These are phyloP conservation scores for Anticlea derivata DNA, from an alignment of 2,888 invertebrate species.

Conservation along the genomic window DNA sequence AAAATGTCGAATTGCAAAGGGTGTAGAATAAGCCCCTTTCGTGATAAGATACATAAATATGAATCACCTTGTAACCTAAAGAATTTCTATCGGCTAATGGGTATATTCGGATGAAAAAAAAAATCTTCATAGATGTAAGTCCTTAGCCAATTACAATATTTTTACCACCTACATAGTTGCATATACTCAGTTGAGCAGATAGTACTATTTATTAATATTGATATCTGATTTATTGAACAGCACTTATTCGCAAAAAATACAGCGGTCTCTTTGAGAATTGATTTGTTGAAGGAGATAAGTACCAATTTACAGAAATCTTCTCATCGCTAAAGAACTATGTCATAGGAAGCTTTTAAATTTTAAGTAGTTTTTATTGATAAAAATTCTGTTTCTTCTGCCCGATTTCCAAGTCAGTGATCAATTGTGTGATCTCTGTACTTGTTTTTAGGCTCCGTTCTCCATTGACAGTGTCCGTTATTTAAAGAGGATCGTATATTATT, in stretches of 20 bases:
- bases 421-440: conserved; percentile 46
- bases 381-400: conserved; percentile 44
- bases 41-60: no score
- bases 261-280: conserved; percentile 11
- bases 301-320: conserved; percentile 32
- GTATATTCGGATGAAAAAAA: no score
- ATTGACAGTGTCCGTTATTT: conserved; percentile 43
- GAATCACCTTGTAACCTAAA: no score
- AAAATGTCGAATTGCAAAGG: no score
- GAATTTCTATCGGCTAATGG: no score
- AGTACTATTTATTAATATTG: no score
- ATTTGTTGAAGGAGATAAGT: conserved; percentile 14
- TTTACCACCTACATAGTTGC: no score
- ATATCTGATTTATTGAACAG: not conserved
- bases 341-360: conserved; percentile 49
- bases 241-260: not conserved
- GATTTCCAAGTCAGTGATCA: conserved; percentile 49
- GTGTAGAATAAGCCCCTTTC: no score
- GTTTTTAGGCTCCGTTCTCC: conserved; percentile 58
- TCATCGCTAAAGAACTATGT: conserved; percentile 32
- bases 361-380: conserved; percentile 48
- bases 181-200: no score
- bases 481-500: conserved; percentile 59
- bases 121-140: no score
- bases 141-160: no score